These are phyloP conservation scores for Piprites chloris DNA, from an alignment of 2,113 vertebrate genomes.

Conservation along the genomic window DNA sequence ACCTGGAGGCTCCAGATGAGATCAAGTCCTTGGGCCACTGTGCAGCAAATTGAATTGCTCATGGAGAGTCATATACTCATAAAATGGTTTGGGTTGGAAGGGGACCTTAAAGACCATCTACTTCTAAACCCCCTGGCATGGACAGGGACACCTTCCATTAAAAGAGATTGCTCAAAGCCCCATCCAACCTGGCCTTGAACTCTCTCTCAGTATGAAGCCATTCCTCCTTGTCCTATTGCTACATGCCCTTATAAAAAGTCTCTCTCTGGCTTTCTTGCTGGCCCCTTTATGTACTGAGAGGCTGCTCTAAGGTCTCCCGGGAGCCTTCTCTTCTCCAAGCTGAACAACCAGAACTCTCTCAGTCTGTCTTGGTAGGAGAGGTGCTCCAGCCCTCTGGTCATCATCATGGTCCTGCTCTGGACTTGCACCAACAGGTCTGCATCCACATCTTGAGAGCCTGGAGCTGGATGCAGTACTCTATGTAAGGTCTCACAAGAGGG, in stretches of 20 bases:
- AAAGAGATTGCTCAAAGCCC: background rate
- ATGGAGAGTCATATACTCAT: background rate
- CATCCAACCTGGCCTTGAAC: background rate
- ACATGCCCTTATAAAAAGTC: background rate
- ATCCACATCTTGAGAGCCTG: background rate
- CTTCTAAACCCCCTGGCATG: rapidly evolving
- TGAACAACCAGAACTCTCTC: background rate
- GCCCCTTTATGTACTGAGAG: background rate
- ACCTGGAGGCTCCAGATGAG: background rate
- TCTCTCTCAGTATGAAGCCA: background rate
- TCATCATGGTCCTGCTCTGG: background rate
- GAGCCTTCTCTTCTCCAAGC: background rate
- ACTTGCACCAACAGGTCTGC: background rate
- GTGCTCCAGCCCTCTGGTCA: background rate
- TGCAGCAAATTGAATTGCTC: background rate
- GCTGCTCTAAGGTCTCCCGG: background rate
- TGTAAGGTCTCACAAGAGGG: background rate
- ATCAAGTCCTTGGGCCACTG: background rate
- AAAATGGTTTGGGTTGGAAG: background rate
- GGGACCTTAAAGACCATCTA: background rate
- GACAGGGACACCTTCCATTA: background rate
- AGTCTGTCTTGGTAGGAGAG: background rate
- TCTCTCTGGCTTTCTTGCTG: background rate
- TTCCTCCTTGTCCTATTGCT: background rate
- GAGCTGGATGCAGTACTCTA: background rate